These are phyloP conservation scores for Drosophila nr. perissopoda DNA, from an alignment of 2,888 invertebrate species.

Conservation along the genomic window DNA sequence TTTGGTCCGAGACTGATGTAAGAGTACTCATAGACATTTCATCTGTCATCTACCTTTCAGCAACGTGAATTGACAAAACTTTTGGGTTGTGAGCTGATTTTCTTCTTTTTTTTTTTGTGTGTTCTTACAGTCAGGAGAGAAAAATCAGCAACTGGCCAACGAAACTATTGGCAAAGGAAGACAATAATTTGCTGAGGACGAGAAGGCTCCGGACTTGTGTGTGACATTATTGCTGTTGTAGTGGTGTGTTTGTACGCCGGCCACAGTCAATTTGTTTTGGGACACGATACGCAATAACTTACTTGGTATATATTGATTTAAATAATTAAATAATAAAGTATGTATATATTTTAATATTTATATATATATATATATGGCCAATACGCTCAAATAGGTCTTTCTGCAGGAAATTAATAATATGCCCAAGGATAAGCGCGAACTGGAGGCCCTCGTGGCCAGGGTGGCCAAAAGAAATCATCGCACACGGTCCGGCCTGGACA, in stretches of 20 bases:
- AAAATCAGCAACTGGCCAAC: conserved; percentile 17
- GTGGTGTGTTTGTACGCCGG: conserved; percentile 70
- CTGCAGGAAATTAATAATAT: conserved; percentile 95
- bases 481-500: conserved; percentile 85
- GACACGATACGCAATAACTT: conserved; percentile 5
- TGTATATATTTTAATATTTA: background rate
- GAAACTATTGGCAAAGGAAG: conserved; percentile 1
- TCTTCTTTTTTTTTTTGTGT: background rate
- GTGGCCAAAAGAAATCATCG: conserved; percentile 87
- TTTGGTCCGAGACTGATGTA: background rate
- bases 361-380: conserved; percentile 86
- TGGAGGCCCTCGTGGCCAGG: conserved; percentile 90
- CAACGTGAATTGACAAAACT: background rate
- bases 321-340: background rate
- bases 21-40: background rate
- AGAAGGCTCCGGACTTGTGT: conserved; percentile 73
- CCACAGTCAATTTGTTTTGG: conserved; percentile 62
- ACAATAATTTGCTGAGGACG: conserved; percentile 62
- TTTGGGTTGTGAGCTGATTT: background rate
- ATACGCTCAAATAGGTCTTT: conserved; percentile 96
- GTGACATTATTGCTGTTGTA: conserved; percentile 43
- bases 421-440: conserved; percentile 96
- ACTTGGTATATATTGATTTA: background rate
- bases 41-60: background rate
- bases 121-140: conserved; percentile 15